Base-by-base conservation (phyloP, 2,113 vertebrate genomes). In the Microtus pennsylvanicus region DNA sequence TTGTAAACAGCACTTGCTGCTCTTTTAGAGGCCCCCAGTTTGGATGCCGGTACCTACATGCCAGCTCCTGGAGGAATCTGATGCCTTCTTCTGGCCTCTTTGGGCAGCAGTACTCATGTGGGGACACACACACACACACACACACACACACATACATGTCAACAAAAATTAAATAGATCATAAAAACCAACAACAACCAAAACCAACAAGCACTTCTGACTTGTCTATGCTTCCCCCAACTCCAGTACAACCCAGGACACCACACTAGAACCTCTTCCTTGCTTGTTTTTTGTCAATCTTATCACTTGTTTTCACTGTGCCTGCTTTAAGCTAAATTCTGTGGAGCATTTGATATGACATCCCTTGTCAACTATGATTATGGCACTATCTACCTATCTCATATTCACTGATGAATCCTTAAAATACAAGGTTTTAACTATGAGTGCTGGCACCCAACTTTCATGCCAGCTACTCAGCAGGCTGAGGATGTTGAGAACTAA, bases 381-480 rank as follows among this genome's bases (percentile, higher is more conserved):
- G 42, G 65, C 14, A 35, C 42, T 30, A 93, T 50, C 87, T 10
- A 93, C 13, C 50, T 76, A 61, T 47, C 2, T 93, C 74, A 89
- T 26, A 33, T 33, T 70, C 86, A 47, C 42, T 91, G 45, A 76
- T 30, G 50, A 94, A 81, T 87, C 45, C 78, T 97, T 87, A 82
- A 77, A 78, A 95, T 47, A 81, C 74, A 91, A 58, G 22, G 5
- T 30, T 95, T 86, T 81, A 61, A 38, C 28, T 6, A 14, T n/a
- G 52, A 55, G 14, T 3, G 12, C 17, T 22, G 85, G 5, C 78
- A 55, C 1, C 35, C 3, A 7, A n/a, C 19, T 24, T 7, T 21
- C 7, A 35, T 30, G 10, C 69, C 52, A 75, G 52, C 38, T 75
- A 65, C 33, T 5, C n/a, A 55, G 30, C 24, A 78, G 24, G n/a